Percentiles rank a stretch among this genome's conserved stretches.
Conservation (phyloP, 2,797 vertebrate genomes). For the Oreortyx pictus region DNA sequence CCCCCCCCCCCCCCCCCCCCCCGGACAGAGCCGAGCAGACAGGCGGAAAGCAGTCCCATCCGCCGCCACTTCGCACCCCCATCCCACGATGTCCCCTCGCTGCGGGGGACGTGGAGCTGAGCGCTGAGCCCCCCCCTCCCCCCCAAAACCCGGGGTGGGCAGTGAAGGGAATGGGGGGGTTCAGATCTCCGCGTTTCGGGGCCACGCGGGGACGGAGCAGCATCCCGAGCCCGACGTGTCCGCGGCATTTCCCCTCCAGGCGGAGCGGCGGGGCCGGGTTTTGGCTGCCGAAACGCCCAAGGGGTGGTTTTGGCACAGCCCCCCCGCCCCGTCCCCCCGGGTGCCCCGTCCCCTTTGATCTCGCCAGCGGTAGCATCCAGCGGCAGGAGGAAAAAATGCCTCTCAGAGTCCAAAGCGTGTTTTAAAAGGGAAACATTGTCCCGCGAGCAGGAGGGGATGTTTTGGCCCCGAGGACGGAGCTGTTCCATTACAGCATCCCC, state of each 20-base stretch:
- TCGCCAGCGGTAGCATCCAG: neutral
- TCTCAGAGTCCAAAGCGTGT: neutral
- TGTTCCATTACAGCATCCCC: constrained; percentile 45
- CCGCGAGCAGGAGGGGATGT: neutral
- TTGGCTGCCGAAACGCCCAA: neutral
- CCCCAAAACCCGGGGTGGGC: neutral
- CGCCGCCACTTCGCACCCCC: neutral
- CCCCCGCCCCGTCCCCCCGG: neutral
- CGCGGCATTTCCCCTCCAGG: neutral
- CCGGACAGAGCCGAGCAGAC: neutral
- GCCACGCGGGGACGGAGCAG: neutral
- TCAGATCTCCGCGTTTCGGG: neutral
- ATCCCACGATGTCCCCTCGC: accelerated
- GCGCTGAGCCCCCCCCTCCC: neutral
- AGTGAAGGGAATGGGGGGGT: no score
- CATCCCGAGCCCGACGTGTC: accelerated
- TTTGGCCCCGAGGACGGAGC: neutral
- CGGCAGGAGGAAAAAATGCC: constrained; percentile 18
- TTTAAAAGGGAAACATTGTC: constrained; percentile 20
- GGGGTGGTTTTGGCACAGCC: neutral
- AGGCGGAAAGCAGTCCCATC: neutral
- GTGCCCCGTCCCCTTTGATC: constrained; percentile 17
- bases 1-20: neutral
- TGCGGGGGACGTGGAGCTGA: accelerated
- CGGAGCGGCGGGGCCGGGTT: neutral